Conservation (phyloP, 1,140 invertebrate genomes). For the Colletes gigas region DNA sequence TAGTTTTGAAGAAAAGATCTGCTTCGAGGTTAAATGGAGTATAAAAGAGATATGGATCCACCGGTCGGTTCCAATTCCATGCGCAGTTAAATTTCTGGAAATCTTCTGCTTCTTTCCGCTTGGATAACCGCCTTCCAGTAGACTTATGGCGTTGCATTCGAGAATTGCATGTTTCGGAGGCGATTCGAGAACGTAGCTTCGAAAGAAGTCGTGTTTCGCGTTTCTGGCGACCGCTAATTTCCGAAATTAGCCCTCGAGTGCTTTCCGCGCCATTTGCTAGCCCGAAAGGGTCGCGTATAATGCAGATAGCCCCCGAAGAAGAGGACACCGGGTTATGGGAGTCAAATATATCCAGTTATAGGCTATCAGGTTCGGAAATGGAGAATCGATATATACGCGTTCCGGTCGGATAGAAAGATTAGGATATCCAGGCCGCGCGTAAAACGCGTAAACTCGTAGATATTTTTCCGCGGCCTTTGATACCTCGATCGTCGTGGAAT, state of each 20-base stretch:
- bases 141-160: too few species aligned
- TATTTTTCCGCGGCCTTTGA: not conserved
- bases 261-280: slow-evolving; percentile 23
- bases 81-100: too few species aligned
- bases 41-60: too few species aligned
- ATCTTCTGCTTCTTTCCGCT: too few species aligned
- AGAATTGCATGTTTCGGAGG: too few species aligned
- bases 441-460: too few species aligned
- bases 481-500: not conserved
- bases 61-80: too few species aligned
- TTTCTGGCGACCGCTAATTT: slow-evolving; percentile 19
- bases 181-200: not conserved
- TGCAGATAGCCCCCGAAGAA: slow-evolving; percentile 24
- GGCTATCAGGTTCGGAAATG: slow-evolving; percentile 40
- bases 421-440: slow-evolving; percentile 37
- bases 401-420: slow-evolving; percentile 44
- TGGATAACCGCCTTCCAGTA: too few species aligned
- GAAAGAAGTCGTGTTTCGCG: not conserved
- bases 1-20: too few species aligned
- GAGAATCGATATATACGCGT: slow-evolving; percentile 51
- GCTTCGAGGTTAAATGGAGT: too few species aligned
- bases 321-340: slow-evolving; percentile 23
- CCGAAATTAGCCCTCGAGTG: not conserved
- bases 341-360: slow-evolving; percentile 42
- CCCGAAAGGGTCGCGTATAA: not conserved